A percentile compares a stretch with the other conserved stretches of the same genome.
Conservation (phyloP, 2,797 vertebrate genomes). For the Thamnophis elegans region DNA sequence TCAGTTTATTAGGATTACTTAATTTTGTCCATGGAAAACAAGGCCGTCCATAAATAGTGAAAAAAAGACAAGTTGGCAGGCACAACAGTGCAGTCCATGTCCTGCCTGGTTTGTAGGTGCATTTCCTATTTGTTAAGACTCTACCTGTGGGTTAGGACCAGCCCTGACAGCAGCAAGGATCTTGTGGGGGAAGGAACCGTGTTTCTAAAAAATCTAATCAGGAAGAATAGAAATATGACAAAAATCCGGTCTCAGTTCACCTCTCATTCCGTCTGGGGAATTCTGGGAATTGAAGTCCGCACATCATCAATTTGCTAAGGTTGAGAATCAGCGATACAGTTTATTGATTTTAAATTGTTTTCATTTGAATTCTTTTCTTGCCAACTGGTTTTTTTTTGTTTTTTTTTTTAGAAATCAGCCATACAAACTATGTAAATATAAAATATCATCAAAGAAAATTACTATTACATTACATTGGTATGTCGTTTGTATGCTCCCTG, state of each 20-base stretch:
- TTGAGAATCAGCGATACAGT: not conserved
- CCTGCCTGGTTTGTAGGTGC: not conserved
- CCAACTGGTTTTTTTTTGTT: not conserved
- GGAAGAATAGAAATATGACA: not conserved
- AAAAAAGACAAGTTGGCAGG: not conserved
- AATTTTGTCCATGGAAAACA: not conserved
- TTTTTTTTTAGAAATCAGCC: not conserved
- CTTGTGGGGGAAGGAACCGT: not conserved
- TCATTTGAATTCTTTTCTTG: not conserved
- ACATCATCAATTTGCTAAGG: not conserved
- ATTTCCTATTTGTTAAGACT: not conserved
- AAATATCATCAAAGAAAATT: not conserved
- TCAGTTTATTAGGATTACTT: not conserved
- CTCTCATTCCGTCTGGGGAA: not conserved
- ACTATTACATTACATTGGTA: not conserved
- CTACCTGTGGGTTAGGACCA: not conserved
- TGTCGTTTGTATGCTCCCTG: not conserved
- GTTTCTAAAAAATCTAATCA: not conserved
- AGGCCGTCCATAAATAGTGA: not conserved
- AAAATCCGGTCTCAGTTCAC: not conserved
- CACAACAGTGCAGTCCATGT: not conserved
- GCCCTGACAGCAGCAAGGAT: not conserved
- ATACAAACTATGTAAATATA: not conserved
- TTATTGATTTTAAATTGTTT: not conserved
- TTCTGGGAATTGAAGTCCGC: not conserved